Base-by-base conservation (phyloP, 2,113 vertebrate genomes). In the Agelaius phoeniceus region DNA sequence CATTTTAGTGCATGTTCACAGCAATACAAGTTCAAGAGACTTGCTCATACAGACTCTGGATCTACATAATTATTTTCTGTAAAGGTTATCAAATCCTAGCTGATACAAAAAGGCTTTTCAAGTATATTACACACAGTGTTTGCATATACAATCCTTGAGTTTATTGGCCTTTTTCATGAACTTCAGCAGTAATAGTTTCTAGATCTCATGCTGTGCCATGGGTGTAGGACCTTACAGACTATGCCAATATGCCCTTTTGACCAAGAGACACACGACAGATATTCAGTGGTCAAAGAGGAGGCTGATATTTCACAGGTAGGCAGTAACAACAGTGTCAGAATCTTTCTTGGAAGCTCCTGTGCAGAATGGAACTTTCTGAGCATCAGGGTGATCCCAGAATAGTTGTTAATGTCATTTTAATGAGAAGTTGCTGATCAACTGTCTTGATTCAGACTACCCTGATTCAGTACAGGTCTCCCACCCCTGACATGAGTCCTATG, bases 221-320 rank as follows among this genome's bases (percentile, higher is more conserved):
- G 48, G 20, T 7, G 0, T 10, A 51, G 39, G 52, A 17, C 20
- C 35, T 71, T 74, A 48, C 26, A 59, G 33, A 33, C 19, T 67
- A 13, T 19, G 43, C 11, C 78, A 51, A 13, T 16, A 12, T 15
- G 14, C 2, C 43, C 19, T 17, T 43, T 62, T 0, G 1, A 16
- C 15, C 46, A 74, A 77, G 55, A 48, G 28, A 17, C 1, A 1
- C 1, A 2, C 4, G 4, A 26, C 18, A 49, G 6, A 3, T n/a
- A 20, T 15, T 75, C 44, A 55, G 20, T 15, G 19, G 30, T n/a
- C 41, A 44, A 68, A 49, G 16, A 76, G 19, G 13, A 84, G 37
- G 27, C 33, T 35, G 54, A 5, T 49, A 44, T 59, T 92, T 68
- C 44, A 52, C 33, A 75, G 15, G 33, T 24, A 44, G 21, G 7